Evolutionary conservation across 2,888 invertebrate genomes (phyloP).

Genomic region (Cataglyphis livida): DNA sequence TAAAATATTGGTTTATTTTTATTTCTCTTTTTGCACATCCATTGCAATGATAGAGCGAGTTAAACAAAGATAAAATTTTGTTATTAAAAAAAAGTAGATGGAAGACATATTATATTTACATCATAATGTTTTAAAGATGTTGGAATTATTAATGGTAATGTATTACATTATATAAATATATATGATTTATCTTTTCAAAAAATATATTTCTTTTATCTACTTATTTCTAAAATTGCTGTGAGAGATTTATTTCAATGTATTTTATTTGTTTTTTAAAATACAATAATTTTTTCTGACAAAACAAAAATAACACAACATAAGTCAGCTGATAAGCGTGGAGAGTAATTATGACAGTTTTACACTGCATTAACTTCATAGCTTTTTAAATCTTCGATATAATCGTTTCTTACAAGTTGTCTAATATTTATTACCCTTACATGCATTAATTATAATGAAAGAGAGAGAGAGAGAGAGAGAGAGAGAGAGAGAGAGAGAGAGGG

Average conservation of each 20-base stretch:
- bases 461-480: not conserved
- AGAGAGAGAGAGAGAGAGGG: not conserved
- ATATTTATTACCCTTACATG: constrained; percentile 28
- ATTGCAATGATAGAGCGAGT: not conserved
- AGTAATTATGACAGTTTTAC: constrained; percentile 2
- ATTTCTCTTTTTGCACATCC: not conserved
- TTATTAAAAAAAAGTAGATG: not conserved
- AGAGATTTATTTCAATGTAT: not conserved
- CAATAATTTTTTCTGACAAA: not conserved
- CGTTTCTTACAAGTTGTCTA: not conserved
- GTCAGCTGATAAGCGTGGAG: not conserved
- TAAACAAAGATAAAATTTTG: not conserved
- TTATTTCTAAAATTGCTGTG: not conserved
- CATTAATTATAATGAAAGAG: constrained; percentile 10
- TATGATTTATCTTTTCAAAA: not conserved
- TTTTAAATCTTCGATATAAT: constrained; percentile 25
- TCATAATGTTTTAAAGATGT: not conserved
- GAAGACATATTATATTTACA: not conserved
- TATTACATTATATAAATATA: not conserved
- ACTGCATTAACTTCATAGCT: constrained; percentile 17
- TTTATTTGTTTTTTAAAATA: not conserved
- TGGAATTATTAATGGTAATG: not conserved
- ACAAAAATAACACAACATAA: not conserved
- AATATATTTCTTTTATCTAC: not conserved
- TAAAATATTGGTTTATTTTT: constrained; percentile 1